Percentiles rank a stretch among this genome's conserved stretches.
Evolutionary conservation across 2,113 vertebrate species (phyloP).

Genomic region (Sus scrofa): DNA sequence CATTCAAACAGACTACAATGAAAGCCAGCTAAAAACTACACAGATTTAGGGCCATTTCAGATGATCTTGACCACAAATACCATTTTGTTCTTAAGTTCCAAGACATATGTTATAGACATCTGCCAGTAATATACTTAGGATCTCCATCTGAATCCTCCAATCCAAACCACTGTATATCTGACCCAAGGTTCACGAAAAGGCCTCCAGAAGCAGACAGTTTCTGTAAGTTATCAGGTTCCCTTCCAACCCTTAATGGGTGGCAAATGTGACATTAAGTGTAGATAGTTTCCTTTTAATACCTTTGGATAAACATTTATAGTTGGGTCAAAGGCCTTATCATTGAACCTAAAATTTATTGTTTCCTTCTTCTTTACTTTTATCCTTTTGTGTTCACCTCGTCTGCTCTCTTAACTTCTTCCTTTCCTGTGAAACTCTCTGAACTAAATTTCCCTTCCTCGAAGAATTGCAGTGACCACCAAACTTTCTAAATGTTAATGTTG

Average conservation of each 20-base stretch:
- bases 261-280: not conserved
- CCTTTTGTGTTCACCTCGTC: not conserved
- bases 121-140: not conserved
- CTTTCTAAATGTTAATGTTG: conserved; percentile 49
- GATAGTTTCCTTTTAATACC: not conserved
- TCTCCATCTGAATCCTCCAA: not conserved
- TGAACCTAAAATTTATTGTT: not conserved
- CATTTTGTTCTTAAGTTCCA: not conserved
- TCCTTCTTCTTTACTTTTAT: not conserved
- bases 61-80: not conserved
- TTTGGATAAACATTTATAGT: not conserved
- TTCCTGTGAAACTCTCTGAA: conserved; percentile 1
- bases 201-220: not conserved
- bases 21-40: not conserved
- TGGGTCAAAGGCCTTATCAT: not conserved
- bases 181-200: not conserved
- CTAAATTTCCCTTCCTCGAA: conserved; percentile 43
- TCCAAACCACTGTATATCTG: not conserved
- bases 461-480: not conserved
- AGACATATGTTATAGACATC: not conserved
- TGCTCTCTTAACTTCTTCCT: conserved; percentile 19
- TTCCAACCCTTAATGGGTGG: not conserved
- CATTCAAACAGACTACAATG: not conserved
- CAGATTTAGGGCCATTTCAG: not conserved
- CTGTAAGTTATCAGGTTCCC: not conserved